Base-by-base conservation (phyloP, 2,888 invertebrate genomes). In the Dioctria rufipes region DNA sequence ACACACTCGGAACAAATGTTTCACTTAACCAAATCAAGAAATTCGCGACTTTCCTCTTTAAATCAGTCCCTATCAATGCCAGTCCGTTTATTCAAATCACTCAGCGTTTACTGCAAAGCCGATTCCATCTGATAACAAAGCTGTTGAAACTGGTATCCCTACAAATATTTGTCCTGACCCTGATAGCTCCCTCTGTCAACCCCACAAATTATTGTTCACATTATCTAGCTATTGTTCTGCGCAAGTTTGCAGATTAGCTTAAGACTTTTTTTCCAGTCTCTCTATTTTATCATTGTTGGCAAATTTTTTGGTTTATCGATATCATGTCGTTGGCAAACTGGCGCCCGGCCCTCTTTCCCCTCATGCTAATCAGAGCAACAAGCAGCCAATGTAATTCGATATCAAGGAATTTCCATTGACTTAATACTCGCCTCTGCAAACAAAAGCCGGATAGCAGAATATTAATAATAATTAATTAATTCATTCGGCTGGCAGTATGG, bases 231-330 rank as follows among this genome's bases (percentile, higher is more conserved):
- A 40, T 39, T 40, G 51, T 71, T 71, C 39, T 71, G 71, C 71
- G 71, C 71, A 71, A 51, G 71, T 71, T 71, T 71, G 39, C 3
- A 46, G 71, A 71, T 71, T 71, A 54, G 46, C 66, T 46, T 13
- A 25, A 9, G 67, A 67, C 25, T 25, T 25, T 25, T 39, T n/a
- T n/a, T 66, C 40, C n/a, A 40, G 66, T n/a, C 46, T 25, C 66
- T 46, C 25, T 46, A 43, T 42, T 46, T 25, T 66, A 67, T 43
- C 8, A 25, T 49, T 25, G 13, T 42, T 66, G 2, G 13, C 5
- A 11, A 42, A 42, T 40, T 66, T 42, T 42, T 42, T 5, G 40
- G n/a, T 42, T 11, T 66, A 42, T 66, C 43, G 13, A 6, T 5
- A 66, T 37, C 39, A 5, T 13, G 13, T 66, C 40, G 37, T 1